Evolutionary conservation across 2,113 vertebrate genomes (phyloP).

Genomic region (Chloebia gouldiae): DNA sequence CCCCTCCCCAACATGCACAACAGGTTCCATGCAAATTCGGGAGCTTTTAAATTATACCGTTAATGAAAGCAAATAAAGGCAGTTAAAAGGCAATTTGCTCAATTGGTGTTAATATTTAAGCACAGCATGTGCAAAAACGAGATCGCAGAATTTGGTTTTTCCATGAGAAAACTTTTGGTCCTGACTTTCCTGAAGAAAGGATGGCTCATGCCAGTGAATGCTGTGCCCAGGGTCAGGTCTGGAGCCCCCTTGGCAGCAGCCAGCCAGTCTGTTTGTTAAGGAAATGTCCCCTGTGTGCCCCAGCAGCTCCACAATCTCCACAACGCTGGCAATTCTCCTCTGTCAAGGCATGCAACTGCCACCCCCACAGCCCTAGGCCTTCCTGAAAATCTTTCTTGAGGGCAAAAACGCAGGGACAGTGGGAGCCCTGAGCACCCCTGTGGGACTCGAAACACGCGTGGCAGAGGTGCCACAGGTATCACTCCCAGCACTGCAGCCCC

Average conservation of each 20-base stretch:
- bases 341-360: neutral
- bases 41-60: conserved; percentile 84
- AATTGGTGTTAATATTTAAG: conserved; percentile 87
- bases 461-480: neutral
- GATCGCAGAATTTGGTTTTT: conserved; percentile 62
- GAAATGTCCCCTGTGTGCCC: neutral
- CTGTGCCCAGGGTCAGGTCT: neutral
- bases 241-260: neutral
- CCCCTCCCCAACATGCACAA: conserved; percentile 63
- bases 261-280: neutral
- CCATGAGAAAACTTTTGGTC: conserved; percentile 17
- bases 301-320: neutral
- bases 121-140: conserved; percentile 80
- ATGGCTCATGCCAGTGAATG: neutral
- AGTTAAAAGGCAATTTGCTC: conserved; percentile 87
- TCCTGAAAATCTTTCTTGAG: neutral
- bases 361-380: neutral
- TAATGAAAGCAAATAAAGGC: conserved; percentile 87
- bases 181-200: neutral
- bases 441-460: too few relatives aligned
- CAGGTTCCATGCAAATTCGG: conserved; percentile 81
- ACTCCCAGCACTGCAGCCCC: neutral
- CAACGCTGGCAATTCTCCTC: neutral
- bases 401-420: neutral
- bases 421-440: neutral